phyloP scores from a whole-genome alignment of 1,140 invertebrate species.

The Drosophila repleta region DNA sequence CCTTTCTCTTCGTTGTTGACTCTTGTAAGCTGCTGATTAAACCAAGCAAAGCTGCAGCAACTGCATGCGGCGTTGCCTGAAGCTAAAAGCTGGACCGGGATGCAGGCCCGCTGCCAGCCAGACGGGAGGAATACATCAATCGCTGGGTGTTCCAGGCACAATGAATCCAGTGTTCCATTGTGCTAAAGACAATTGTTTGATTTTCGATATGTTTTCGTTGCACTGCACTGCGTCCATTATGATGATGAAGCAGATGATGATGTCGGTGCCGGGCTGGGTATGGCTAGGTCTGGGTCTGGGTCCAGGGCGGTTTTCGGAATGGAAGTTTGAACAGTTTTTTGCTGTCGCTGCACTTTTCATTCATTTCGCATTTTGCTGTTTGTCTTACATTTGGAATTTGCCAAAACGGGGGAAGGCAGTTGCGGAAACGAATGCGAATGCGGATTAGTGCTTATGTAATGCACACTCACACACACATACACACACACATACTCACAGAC shows the following conservation, averaged over 20 bases:
- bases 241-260: conserved; percentile 1
- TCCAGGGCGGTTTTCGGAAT: background rate
- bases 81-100: background rate
- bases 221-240: background rate
- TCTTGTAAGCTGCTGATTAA: conserved; percentile 80
- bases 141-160: conserved; percentile 50
- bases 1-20: conserved; percentile 55
- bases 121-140: conserved; percentile 57
- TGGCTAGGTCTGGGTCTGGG: too few relatives aligned
- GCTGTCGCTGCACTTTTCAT: conserved; percentile 62
- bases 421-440: conserved; percentile 21
- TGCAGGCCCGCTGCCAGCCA: background rate
- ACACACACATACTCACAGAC: too few relatives aligned
- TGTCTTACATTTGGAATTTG: conserved; percentile 29
- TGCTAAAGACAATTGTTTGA: conserved; percentile 78
- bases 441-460: conserved; percentile 70
- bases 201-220: conserved; percentile 70
- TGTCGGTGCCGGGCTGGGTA: background rate
- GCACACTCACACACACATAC: conserved; percentile 34
- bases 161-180: conserved; percentile 58
- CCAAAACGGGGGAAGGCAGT: background rate
- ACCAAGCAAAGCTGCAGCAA: conserved; percentile 59
- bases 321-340: conserved; percentile 37
- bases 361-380: conserved; percentile 51
- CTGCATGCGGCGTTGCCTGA: conserved; percentile 1